Conservation (phyloP, 2,888 invertebrate genomes). For the Augiades crinisus region DNA sequence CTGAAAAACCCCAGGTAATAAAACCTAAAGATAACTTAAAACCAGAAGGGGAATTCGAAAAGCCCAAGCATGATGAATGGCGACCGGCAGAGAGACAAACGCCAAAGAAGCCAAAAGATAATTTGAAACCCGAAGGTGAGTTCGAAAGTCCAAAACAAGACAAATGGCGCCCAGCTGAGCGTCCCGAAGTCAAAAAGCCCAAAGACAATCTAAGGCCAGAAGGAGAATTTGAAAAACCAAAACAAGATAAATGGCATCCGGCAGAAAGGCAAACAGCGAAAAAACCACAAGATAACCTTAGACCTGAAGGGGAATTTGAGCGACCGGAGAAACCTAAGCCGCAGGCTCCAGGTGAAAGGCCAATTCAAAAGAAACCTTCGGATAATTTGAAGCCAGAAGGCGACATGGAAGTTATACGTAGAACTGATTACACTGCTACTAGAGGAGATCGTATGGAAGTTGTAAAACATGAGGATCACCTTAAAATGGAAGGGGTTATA, state of each 20-base stretch:
- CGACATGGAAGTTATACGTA: conserved; percentile 69
- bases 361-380: conserved; percentile 50
- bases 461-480: conserved; percentile 84
- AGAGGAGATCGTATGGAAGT: conserved; percentile 83
- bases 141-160: conserved; percentile 57
- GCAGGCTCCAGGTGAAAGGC: conserved; percentile 42
- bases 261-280: conserved; percentile 40
- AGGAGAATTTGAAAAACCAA: conserved; percentile 52
- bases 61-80: conserved; percentile 49
- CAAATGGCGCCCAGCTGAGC: conserved; percentile 62
- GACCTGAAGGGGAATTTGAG: conserved; percentile 77
- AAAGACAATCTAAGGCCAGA: conserved; percentile 51
- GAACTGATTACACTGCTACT: conserved; percentile 69
- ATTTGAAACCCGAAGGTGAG: conserved; percentile 78
- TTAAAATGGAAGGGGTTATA: conserved; percentile 85
- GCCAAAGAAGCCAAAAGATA: conserved; percentile 64
- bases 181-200: conserved; percentile 65
- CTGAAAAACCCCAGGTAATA: conserved; percentile 52
- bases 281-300: conserved; percentile 74
- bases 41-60: conserved; percentile 79
- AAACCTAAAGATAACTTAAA: conserved; percentile 77
- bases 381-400: conserved; percentile 85
- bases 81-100: conserved; percentile 51
- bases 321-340: conserved; percentile 30
- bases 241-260: conserved; percentile 46